These are phyloP conservation scores for Schizothorax lantsangensis DNA, from an alignment of 2,797 vertebrate species.

Conservation along the genomic window DNA sequence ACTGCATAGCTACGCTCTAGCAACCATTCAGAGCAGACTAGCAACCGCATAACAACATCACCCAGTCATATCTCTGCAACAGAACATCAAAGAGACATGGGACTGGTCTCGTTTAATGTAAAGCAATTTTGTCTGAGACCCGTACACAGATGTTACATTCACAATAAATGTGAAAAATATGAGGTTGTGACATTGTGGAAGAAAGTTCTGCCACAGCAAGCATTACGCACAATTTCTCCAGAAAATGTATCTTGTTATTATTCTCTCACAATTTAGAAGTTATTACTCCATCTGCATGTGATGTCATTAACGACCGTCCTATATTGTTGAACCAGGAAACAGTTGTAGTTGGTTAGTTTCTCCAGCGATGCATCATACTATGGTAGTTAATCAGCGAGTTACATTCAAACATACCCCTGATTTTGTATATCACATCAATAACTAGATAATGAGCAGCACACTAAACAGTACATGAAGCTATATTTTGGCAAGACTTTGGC, in stretches of 20 bases:
- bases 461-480: not conserved
- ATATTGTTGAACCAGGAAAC: no score
- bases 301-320: no score
- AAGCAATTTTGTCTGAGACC: not conserved
- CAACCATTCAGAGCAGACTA: constrained; percentile 29
- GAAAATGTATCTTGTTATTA: not conserved
- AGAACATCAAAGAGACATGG: not conserved
- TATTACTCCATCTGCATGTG: no score
- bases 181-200: not conserved
- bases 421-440: no score
- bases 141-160: not conserved
- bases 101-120: not conserved
- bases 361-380: no score
- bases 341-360: no score
- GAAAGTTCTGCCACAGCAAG: not conserved
- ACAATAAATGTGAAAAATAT: not conserved
- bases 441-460: not conserved
- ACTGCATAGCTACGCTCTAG: constrained; percentile 17
- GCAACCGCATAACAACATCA: not conserved
- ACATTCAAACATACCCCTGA: no score
- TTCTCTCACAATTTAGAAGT: not conserved
- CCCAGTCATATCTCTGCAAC: not conserved
- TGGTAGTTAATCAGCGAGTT: no score
- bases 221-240: not conserved
- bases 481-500: not conserved